Base-by-base conservation (phyloP, 2,888 invertebrate genomes). In the Argyresthia albistria region DNA sequence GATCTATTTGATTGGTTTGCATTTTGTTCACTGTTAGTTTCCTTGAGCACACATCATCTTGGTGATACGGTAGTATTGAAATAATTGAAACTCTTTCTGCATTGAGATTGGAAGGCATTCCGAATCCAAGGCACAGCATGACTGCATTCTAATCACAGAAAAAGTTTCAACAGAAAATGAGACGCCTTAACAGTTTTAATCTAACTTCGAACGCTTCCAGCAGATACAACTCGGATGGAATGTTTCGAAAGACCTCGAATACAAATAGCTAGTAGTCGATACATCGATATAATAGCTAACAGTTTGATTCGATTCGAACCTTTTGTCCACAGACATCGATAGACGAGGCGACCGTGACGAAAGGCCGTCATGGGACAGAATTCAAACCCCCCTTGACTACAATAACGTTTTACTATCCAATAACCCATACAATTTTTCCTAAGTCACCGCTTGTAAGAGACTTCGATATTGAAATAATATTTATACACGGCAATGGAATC, bases 241-340 rank as follows among this genome's bases (percentile, higher is more conserved):
- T 68, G 67, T 65, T 66, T 62, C 64, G 64, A 69, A 72, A 74
- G 69, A 70, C 69, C 70, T 63, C 66, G 60, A 73, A 71, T 74
- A 76, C 73, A 74, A 77, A 80, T 76, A 76, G 68, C 67, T 62
- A 65, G 65, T 60, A 68, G 63, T 64, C 62, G 67, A 66, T 69
- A 66, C 60, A 62, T 63, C 60, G 55, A 57, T 60, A 74, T 73
- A 76, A 76, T 73, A 59, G 67, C 61, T 67, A 69, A 73, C 73
- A 70, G 69, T 71, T 73, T 65, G 68, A 73, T 75, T 76, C 70
- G 76, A 74, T 72, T 67, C 70, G 72, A 67, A 66, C 66, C 70
- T 69, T 70, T 77, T 76, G 71, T 76, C 60, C 53, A 53, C 48
- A 46, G 47, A 54, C 47, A 54, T 55, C 51, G 55, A 57, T 50